Conservation (phyloP, 2,888 invertebrate species). For the Bombylius discolor region DNA sequence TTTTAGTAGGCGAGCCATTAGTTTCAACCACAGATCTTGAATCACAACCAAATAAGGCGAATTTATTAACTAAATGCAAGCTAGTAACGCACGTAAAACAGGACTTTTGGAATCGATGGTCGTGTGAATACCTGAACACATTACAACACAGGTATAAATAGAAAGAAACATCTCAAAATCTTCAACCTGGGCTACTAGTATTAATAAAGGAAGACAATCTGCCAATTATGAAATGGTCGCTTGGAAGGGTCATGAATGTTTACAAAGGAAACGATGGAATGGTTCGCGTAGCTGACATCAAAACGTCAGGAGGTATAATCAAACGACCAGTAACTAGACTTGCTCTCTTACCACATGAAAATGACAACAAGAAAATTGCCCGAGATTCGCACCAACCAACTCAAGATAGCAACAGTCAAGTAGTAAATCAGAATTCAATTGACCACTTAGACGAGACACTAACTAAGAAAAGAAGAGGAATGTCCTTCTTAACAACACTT, state of each 20-base stretch:
- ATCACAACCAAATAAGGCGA: background rate
- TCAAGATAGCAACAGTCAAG: no score
- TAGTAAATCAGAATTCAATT: background rate
- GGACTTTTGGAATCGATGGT: background rate
- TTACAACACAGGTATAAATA: background rate
- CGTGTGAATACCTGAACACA: background rate
- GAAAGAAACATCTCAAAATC: background rate
- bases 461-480: background rate
- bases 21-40: background rate
- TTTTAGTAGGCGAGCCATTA: background rate
- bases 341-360: background rate
- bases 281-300: constrained; percentile 7
- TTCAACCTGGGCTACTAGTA: background rate
- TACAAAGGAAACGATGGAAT: constrained; percentile 16
- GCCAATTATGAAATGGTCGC: background rate
- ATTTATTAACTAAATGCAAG: background rate
- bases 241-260: constrained; percentile 2
- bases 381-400: no score
- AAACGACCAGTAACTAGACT: background rate
- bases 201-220: background rate
- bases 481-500: no score
- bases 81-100: background rate
- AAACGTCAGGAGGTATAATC: background rate
- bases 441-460: background rate
- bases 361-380: no score